Evolutionary conservation across 2,888 invertebrate species (phyloP).

Genomic region (Halocaridina rubra): DNA sequence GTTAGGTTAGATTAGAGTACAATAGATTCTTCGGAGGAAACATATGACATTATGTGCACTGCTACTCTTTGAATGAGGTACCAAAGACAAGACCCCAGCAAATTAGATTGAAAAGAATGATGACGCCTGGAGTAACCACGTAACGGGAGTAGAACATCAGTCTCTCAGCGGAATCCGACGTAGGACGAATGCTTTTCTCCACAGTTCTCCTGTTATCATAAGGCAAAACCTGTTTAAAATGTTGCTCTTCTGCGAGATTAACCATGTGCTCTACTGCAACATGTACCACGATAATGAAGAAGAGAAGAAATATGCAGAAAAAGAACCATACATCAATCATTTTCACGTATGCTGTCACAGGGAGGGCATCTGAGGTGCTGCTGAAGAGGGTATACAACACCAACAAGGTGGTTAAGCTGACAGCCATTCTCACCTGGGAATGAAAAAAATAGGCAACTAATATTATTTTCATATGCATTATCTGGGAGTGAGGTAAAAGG

Average conservation of each 20-base stretch:
- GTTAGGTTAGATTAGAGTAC: too few species aligned
- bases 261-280: conserved; percentile 29
- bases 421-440: conserved; percentile 30
- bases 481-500: too few species aligned
- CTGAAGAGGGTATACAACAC: conserved; percentile 49
- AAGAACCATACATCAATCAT: conserved; percentile 49
- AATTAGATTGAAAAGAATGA: neutral
- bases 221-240: neutral
- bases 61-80: neutral
- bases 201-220: neutral
- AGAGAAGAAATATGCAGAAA: conserved; percentile 35
- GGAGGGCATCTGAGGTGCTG: conserved; percentile 40
- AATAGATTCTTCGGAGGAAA: too few species aligned
- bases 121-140: neutral
- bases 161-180: neutral
- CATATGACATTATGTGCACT: too few species aligned
- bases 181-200: neutral
- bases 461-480: too few species aligned
- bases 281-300: conserved; percentile 36
- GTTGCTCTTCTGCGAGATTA: neutral
- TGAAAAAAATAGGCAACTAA: neutral
- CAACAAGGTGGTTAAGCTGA: conserved; percentile 40
- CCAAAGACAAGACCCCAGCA: neutral
- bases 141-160: neutral
- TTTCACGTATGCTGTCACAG: conserved; percentile 44